Conservation (phyloP, 2,113 vertebrate species). For the Atlantisia rogersi region DNA sequence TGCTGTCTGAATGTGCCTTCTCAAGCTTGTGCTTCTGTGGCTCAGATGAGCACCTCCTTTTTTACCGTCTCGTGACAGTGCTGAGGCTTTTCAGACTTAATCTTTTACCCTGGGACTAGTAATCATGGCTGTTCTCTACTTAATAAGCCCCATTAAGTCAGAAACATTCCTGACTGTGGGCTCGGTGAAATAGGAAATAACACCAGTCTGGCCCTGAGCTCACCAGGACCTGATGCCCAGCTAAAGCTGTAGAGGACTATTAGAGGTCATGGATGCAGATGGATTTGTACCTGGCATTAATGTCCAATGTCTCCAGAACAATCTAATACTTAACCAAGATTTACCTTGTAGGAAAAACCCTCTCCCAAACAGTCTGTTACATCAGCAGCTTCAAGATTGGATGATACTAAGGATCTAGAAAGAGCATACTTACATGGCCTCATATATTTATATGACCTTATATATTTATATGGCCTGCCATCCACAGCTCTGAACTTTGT, state of each 20-base stretch:
- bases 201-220: background rate
- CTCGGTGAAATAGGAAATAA: background rate
- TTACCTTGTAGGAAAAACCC: background rate
- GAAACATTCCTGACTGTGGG: background rate
- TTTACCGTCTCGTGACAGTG: background rate
- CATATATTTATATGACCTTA: background rate
- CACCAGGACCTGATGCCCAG: background rate
- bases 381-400: background rate
- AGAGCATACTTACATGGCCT: background rate
- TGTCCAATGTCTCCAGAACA: background rate
- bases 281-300: conserved; percentile 16
- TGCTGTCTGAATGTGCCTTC: background rate
- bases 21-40: background rate
- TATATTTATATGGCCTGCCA: conserved; percentile 1
- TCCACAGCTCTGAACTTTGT: conserved; percentile 13
- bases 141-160: background rate
- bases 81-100: background rate
- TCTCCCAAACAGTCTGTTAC: background rate
- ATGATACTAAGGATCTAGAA: background rate
- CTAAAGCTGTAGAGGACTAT: background rate
- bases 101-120: background rate
- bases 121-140: background rate
- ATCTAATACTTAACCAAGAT: background rate
- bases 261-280: background rate
- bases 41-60: background rate